A percentile compares a stretch with the other conserved stretches of the same genome.
phyloP scores from a whole-genome alignment of 2,797 vertebrate genomes.

The Epinephelus awoara region DNA sequence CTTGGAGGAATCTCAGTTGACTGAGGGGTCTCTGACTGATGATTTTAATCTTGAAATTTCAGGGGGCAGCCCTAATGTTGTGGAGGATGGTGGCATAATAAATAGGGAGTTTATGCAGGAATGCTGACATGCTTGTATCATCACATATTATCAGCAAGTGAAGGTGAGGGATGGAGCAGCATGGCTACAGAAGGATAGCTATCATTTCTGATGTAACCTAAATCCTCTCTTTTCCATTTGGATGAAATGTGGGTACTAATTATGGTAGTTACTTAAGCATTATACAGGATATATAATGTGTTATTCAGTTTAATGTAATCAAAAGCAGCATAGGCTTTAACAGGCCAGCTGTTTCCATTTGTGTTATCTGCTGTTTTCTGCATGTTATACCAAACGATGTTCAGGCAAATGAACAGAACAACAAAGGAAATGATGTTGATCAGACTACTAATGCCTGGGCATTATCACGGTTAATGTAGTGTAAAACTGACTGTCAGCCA shows the following conservation, averaged over 20 bases:
- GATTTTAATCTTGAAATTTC: no score
- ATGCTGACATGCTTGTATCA: not conserved
- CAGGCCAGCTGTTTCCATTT: not conserved
- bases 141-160: not conserved
- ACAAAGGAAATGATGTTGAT: conserved; percentile 31
- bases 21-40: no score
- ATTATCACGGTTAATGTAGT: conserved; percentile 32
- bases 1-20: no score
- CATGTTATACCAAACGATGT: conserved; percentile 11
- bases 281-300: conserved; percentile 18
- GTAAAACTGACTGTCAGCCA: conserved; percentile 37
- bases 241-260: not conserved
- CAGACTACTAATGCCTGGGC: conserved; percentile 4
- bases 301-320: not conserved
- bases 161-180: conserved; percentile 6
- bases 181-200: not conserved
- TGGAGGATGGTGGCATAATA: not conserved
- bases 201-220: not conserved
- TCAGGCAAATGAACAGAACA: conserved; percentile 13
- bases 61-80: not conserved
- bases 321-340: not conserved
- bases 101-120: not conserved
- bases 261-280: not conserved
- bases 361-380: conserved; percentile 1
- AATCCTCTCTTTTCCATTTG: conserved; percentile 3